These are phyloP conservation scores for Myiotriccus ornatus DNA, from an alignment of 2,797 vertebrate species.

Conservation along the genomic window DNA sequence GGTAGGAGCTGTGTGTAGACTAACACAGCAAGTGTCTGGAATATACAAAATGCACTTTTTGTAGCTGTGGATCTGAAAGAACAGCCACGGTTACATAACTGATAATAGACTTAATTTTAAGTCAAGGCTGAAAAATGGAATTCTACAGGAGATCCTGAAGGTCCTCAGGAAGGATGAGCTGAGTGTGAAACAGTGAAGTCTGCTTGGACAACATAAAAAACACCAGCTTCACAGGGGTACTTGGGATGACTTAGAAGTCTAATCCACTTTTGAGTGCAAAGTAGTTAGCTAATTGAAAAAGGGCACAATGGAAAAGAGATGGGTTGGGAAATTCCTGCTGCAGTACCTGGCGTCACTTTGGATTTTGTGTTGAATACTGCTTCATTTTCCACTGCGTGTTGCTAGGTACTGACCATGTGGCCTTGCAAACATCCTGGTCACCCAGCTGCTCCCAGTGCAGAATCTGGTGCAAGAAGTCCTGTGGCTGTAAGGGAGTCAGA, in stretches of 20 bases:
- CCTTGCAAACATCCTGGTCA: not conserved
- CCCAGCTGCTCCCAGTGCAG: not conserved
- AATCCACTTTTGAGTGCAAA: not conserved
- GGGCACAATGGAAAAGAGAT: not conserved
- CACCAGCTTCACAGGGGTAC: fast-evolving
- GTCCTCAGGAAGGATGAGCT: not conserved
- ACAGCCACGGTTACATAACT: not conserved
- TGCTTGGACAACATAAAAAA: not conserved
- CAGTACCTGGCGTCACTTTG: not conserved
- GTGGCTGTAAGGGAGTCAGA: not conserved
- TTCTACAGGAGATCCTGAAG: not conserved
- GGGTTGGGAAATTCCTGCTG: not conserved
- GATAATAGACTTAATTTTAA: not conserved
- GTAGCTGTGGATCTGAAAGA: not conserved
- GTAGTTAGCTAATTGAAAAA: not conserved
- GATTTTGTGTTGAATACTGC: not conserved
- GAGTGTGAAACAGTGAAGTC: not conserved
- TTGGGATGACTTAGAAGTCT: not conserved
- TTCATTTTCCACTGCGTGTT: not conserved
- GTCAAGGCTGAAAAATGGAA: not conserved
- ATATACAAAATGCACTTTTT: not conserved
- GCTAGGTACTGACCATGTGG: not conserved
- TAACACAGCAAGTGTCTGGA: not conserved
- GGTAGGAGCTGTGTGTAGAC: not conserved
- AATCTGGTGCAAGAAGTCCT: not conserved